Percentiles rank a stretch among this genome's conserved stretches.
Conservation (phyloP, 1,140 invertebrate species). For the Homalodisca vitripennis region DNA sequence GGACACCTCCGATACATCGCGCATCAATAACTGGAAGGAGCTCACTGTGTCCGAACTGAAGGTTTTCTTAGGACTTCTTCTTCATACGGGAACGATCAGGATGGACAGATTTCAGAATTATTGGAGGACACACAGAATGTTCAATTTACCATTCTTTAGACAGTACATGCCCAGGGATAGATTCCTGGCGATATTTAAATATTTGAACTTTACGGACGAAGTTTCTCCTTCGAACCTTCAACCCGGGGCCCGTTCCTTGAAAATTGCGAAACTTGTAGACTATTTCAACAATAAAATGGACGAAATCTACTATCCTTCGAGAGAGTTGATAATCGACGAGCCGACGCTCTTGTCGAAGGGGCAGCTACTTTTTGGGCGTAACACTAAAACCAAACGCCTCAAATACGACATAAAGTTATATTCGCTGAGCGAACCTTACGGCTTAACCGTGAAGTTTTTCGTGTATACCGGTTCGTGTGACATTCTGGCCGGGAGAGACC, state of each 20-base stretch:
- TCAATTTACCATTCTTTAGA: slow-evolving; percentile 10
- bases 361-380: not conserved
- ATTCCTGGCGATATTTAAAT: no score
- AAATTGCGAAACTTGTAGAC: no score
- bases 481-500: not conserved
- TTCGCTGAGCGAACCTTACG: slow-evolving; percentile 36
- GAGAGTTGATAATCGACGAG: slow-evolving; percentile 35
- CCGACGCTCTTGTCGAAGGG: slow-evolving; percentile 7
- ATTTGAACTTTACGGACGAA: no score
- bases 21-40: not conserved
- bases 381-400: slow-evolving; percentile 17
- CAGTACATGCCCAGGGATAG: no score
- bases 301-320: slow-evolving; percentile 40
- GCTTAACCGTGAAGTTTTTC: slow-evolving; percentile 34
- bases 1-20: not conserved
- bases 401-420: slow-evolving; percentile 21
- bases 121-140: slow-evolving; percentile 26
- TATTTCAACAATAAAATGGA: slow-evolving; percentile 42
- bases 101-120: slow-evolving; percentile 18
- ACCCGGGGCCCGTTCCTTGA: no score
- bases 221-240: no score
- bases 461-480: not conserved
- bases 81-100: slow-evolving; percentile 28
- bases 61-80: slow-evolving; percentile 23
- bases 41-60: slow-evolving; percentile 7